Percentiles rank a stretch among this genome's conserved stretches.
Evolutionary conservation across 2,888 invertebrate genomes (phyloP).

Genomic region (Molorchus minor): DNA sequence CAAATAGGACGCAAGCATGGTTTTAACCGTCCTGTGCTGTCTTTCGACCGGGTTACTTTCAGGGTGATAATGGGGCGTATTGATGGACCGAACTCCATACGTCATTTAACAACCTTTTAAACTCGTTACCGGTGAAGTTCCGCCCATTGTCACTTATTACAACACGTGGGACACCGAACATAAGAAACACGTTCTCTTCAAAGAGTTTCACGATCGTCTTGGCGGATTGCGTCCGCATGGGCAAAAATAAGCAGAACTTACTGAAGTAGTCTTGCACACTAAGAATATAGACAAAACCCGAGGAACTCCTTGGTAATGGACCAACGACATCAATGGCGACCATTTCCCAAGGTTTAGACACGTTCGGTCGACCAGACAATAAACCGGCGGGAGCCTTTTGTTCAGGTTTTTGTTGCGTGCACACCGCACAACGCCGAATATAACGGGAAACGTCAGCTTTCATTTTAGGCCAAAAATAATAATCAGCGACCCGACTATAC

Average conservation of each 20-base stretch:
- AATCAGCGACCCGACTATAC: not conserved
- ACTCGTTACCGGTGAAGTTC: not conserved
- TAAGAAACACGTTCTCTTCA: slow-evolving; percentile 7
- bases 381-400: not conserved
- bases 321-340: not conserved
- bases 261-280: not conserved
- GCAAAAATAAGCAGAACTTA: slow-evolving; percentile 6
- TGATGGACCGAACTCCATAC: not conserved
- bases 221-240: not conserved
- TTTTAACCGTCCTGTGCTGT: slow-evolving; percentile 47
- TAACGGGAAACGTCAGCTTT: not conserved
- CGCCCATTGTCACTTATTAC: not conserved
- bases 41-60: slow-evolving; percentile 26
- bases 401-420: not conserved
- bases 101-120: not conserved
- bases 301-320: not conserved
- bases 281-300: not conserved
- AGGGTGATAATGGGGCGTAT: not conserved
- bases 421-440: not conserved
- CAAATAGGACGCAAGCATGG: slow-evolving; percentile 47
- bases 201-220: not conserved
- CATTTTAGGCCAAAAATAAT: not conserved
- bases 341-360: not conserved
- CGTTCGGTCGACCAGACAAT: not conserved
- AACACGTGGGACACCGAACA: not conserved